phyloP scores from a whole-genome alignment of 2,113 vertebrate species.

The Ranitomeya variabilis region DNA sequence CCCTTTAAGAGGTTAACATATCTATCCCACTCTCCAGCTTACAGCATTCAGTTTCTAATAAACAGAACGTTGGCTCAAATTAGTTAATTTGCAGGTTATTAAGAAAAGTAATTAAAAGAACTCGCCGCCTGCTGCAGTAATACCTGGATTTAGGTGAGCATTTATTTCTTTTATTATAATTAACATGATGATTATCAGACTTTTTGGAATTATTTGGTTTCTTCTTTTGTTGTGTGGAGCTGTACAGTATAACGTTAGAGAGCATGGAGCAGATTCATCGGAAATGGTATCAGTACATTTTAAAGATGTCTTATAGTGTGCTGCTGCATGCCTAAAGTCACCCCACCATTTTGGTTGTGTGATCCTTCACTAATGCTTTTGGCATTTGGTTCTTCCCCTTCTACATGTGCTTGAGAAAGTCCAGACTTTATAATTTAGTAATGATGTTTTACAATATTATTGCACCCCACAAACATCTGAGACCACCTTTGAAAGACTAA shows the following conservation, averaged over 20 bases:
- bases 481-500: too few relatives aligned
- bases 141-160: not conserved
- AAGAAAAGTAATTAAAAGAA: not conserved
- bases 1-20: too few relatives aligned
- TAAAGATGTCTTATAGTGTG: too few relatives aligned
- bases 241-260: not conserved
- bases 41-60: not conserved
- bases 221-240: not conserved
- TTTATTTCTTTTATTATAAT: not conserved
- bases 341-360: too few relatives aligned
- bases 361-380: too few relatives aligned
- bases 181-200: not conserved
- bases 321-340: too few relatives aligned
- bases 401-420: too few relatives aligned
- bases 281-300: not conserved
- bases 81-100: constrained; percentile 9
- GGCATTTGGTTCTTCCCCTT: too few relatives aligned
- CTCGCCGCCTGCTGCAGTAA: not conserved
- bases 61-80: not conserved
- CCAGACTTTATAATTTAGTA: too few relatives aligned
- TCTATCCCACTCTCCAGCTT: not conserved
- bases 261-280: not conserved
- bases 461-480: too few relatives aligned
- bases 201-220: not conserved
- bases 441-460: too few relatives aligned